Evolutionary conservation across 2,113 vertebrate genomes (phyloP).

Genomic region (Hippocampus barbouri): DNA sequence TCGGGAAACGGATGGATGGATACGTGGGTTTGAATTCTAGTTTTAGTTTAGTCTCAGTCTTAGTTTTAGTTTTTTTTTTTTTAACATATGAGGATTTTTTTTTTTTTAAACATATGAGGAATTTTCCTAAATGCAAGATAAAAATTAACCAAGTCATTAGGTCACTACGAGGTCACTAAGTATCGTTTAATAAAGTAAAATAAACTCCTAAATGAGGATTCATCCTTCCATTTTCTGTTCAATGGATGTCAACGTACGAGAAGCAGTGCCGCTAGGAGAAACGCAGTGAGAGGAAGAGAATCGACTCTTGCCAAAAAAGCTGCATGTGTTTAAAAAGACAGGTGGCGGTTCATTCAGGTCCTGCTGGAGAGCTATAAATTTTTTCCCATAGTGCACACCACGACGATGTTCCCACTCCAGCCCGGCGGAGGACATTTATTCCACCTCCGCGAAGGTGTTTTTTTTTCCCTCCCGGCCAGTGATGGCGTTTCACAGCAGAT

Average conservation of each 20-base stretch:
- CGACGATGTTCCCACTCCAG: neutral
- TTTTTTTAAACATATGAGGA: too few relatives aligned
- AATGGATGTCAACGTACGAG: neutral
- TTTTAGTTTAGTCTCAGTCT: too few relatives aligned
- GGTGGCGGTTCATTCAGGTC: neutral
- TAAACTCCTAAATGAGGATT: too few relatives aligned
- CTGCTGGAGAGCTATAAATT: neutral
- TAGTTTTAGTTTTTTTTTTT: too few relatives aligned
- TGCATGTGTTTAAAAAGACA: neutral
- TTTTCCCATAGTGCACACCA: neutral
- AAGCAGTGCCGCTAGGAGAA: neutral
- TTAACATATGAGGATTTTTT: too few relatives aligned
- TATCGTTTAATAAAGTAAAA: too few relatives aligned
- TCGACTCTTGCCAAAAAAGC: neutral
- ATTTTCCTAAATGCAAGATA: too few relatives aligned
- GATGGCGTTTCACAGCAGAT: constrained; percentile 1
- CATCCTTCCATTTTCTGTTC: too few relatives aligned
- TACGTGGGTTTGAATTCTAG: too few relatives aligned
- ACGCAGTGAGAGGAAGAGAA: neutral
- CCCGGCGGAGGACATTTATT: neutral
- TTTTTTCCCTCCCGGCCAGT: neutral
- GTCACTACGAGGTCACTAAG: too few relatives aligned
- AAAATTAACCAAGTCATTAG: too few relatives aligned
- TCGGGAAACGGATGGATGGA: too few relatives aligned
- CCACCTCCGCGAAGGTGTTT: neutral